Evolutionary conservation across 37 sponge, comb jelly and placozoan genomes (phyloP).

Genomic region (Axinella damicornis): DNA sequence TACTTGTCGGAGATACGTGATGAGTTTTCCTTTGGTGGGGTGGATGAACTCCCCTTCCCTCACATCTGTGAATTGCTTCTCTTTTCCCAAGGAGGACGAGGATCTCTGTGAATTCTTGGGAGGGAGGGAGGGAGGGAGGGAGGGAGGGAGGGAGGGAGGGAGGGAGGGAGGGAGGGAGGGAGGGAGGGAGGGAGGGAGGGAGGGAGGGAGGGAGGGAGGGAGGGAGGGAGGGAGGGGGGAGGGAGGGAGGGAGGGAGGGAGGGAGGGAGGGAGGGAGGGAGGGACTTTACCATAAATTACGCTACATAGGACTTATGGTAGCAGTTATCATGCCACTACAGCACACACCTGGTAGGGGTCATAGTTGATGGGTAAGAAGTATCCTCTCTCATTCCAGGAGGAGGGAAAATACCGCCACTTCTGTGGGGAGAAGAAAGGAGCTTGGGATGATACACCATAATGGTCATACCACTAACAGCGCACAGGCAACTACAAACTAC

Average conservation of each 20-base stretch:
- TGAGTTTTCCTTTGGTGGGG: conserved; percentile 67
- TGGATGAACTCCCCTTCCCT: conserved; percentile 69
- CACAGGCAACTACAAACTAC: too few species aligned
- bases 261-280: background rate
- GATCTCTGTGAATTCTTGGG: background rate
- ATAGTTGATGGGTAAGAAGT: conserved; percentile 35
- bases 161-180: conserved; percentile 13
- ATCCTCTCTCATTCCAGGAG: conserved; percentile 47
- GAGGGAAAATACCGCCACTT: conserved; percentile 55
- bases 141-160: conserved; percentile 19
- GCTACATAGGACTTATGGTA: too few species aligned
- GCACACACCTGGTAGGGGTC: conserved; percentile 40
- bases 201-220: background rate
- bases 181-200: background rate
- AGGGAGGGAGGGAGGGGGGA: too few species aligned
- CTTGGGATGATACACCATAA: background rate
- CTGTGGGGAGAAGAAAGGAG: background rate
- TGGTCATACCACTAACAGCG: too few species aligned
- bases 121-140: background rate
- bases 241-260: too few species aligned
- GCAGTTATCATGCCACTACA: too few species aligned
- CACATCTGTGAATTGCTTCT: conserved; percentile 7
- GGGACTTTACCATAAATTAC: too few species aligned
- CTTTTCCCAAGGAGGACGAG: background rate
- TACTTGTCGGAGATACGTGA: conserved; percentile 63